phyloP scores from a whole-genome alignment of 2,113 vertebrate species.

The Scartelaos histophorus region DNA sequence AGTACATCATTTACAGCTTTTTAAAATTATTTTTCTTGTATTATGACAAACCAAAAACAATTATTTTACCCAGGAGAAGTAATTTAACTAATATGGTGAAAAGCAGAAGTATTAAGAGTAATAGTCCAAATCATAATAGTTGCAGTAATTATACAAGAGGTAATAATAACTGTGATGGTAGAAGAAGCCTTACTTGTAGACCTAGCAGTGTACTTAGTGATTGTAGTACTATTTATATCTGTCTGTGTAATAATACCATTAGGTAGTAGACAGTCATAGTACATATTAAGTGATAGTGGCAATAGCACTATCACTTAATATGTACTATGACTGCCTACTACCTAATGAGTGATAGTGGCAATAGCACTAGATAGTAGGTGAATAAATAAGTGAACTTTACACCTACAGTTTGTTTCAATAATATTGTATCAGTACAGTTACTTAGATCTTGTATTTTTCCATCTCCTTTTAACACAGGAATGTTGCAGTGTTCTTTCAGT shows the following conservation, averaged over 20 bases:
- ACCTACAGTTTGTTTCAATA: neutral
- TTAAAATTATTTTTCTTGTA: neutral
- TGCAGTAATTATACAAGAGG: neutral
- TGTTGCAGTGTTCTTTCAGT: constrained; percentile 26
- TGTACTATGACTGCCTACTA: no score
- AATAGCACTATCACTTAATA: no score
- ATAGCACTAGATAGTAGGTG: no score
- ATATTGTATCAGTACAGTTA: neutral
- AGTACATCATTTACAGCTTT: neutral
- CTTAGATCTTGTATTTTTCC: neutral
- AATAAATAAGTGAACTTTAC: neutral
- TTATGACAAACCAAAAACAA: no score
- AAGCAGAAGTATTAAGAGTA: neutral
- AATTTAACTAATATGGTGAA: no score
- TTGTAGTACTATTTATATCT: no score
- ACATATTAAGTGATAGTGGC: neutral
- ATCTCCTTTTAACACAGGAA: constrained; percentile 22
- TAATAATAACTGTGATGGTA: no score
- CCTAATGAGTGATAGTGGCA: no score
- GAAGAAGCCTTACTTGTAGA: neutral
- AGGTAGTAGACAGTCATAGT: neutral
- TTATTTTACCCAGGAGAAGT: no score
- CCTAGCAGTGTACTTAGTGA: neutral
- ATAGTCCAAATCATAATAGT: neutral
- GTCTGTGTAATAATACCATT: neutral